Base-by-base conservation (phyloP, 2,888 invertebrate genomes). In the Drosophila pegasa region DNA sequence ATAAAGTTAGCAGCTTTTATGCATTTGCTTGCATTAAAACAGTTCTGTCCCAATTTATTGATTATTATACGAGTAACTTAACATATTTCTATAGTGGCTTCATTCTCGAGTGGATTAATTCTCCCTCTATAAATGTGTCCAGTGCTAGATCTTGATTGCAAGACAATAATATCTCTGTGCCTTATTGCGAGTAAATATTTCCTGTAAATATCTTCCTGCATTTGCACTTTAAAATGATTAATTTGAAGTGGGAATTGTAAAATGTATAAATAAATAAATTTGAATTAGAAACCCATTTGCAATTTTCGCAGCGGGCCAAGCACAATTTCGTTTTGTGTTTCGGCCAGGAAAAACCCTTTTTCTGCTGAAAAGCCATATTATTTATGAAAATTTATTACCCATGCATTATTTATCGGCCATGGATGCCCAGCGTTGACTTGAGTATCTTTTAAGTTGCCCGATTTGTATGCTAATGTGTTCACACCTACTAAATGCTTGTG, bases 391-490 rank as follows among this genome's bases (percentile, higher is more conserved):
- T 78, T 71, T 78, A 77, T 78, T 60, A 48, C 57, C 48, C 9
- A 45, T 58, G 59, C 68, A 77, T 71, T 73, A 75, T 75, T 77
- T 75, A 77, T 75, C 29, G 47, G 12, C 20, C n/a, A n/a, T n/a
- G 27, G 48, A 40, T 43, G 54, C 29, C 12, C 29, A 41, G 41
- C 16, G 14, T 50, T 25, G 63, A 64, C 78, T 77, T 65, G 75
- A 77, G 78, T 78, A 68, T 78, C 75, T 71, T 65, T 71, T 75
- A 77, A 77, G 67, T 78, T 75, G 59, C 22, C 29, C 67, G 75
- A 65, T 77, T 75, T 71, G 50, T 63, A 77, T 74, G 74, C 71
- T 58, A 71, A 77, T 77, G 57, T 56, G 66, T 48, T 48, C 38
- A 33, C 63, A 63, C 62, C 62, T 63, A 29, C 14, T 18, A 18